Percentiles rank a stretch among this genome's conserved stretches.
Evolutionary conservation across 2,888 invertebrate species (phyloP).

Genomic region (Epistrophe grossulariae): DNA sequence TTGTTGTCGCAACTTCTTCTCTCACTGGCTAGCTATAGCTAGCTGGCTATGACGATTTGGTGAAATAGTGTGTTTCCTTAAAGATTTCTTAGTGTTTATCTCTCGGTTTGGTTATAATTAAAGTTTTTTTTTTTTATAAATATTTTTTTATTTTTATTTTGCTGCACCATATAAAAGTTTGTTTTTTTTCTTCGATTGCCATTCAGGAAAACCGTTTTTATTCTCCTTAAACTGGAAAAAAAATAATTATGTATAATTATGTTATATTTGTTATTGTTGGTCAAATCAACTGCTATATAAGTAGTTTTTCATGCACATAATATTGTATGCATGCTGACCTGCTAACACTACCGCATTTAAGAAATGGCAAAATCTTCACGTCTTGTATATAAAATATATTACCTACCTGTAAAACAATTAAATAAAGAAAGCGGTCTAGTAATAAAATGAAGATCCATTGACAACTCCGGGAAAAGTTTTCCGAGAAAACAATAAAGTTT

Average conservation of each 20-base stretch:
- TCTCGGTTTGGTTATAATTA: constrained; percentile 68
- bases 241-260: constrained; percentile 15
- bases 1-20: constrained; percentile 69
- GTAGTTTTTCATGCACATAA: constrained; percentile 25
- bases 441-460: constrained; percentile 8
- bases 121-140: constrained; percentile 13
- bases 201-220: constrained; percentile 60
- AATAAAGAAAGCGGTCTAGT: constrained; percentile 30
- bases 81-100: constrained; percentile 61
- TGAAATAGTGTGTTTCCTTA: constrained; percentile 66
- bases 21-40: neutral
- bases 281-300: constrained; percentile 38
- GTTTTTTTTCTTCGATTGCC: constrained; percentile 59
- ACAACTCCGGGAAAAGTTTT: constrained; percentile 44
- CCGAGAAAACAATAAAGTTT: neutral
- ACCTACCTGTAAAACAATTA: constrained; percentile 15
- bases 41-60: constrained; percentile 70
- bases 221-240: constrained; percentile 55
- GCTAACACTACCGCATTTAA: constrained; percentile 56
- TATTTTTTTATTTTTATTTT: constrained; percentile 16
- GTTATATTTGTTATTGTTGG: constrained; percentile 17
- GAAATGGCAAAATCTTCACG: constrained; percentile 30
- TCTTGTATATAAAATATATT: neutral
- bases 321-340: neutral
- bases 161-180: constrained; percentile 43